Conservation (phyloP, 2,888 invertebrate genomes). For the Dynastes maya region DNA sequence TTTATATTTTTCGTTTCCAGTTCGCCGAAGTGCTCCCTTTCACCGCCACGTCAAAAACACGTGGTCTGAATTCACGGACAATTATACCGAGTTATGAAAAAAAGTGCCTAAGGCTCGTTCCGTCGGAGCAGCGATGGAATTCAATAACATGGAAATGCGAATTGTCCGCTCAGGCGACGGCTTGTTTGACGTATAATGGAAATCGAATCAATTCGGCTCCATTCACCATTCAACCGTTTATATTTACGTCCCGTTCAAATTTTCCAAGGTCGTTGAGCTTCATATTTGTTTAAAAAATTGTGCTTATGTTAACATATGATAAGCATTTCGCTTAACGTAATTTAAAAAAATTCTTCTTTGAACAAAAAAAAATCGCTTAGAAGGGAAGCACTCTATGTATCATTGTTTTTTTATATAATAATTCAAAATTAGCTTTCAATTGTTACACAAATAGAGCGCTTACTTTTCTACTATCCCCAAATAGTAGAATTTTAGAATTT, state of each 20-base stretch:
- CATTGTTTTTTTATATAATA: too few relatives aligned
- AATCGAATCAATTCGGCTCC: slow-evolving; percentile 41
- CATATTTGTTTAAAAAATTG: not conserved
- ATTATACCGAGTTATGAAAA: slow-evolving; percentile 49
- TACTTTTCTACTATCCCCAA: too few relatives aligned
- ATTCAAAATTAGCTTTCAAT: too few relatives aligned
- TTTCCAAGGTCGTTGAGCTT: not conserved
- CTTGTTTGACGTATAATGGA: slow-evolving; percentile 57
- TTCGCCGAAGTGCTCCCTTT: slow-evolving; percentile 18
- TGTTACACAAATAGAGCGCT: too few relatives aligned
- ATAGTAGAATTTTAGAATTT: too few relatives aligned
- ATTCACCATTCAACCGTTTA: slow-evolving; percentile 26
- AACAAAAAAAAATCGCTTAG: too few relatives aligned
- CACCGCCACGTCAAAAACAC: slow-evolving; percentile 31
- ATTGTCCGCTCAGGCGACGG: slow-evolving; percentile 48
- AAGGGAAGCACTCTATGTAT: too few relatives aligned
- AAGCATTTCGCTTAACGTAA: too few relatives aligned
- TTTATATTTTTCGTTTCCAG: slow-evolving; percentile 33
- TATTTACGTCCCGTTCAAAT: not conserved
- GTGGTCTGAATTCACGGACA: slow-evolving; percentile 49
- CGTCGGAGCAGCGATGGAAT: slow-evolving; percentile 47
- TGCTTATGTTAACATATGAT: not conserved
- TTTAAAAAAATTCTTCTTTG: too few relatives aligned
- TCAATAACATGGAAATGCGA: slow-evolving; percentile 56
- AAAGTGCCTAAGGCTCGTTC: slow-evolving; percentile 40